Conservation (phyloP, 2,113 vertebrate species). For the Coturnix japonica region DNA sequence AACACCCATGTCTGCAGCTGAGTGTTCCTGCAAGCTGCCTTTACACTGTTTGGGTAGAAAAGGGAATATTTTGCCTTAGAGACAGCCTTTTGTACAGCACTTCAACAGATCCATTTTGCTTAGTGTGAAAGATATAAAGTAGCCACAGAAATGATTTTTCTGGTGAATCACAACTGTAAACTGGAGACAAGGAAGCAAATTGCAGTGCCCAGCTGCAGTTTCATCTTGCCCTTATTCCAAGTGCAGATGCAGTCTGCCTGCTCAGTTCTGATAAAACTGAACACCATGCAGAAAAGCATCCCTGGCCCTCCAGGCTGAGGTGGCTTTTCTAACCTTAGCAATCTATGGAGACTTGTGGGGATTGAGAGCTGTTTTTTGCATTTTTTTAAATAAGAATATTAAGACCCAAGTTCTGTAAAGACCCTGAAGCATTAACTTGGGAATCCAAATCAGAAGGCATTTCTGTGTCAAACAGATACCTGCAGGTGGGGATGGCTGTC, state of each 20-base stretch:
- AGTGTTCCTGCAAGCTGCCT: neutral
- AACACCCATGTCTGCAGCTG: accelerated
- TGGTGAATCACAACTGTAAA: neutral
- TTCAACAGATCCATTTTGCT: constrained; percentile 1
- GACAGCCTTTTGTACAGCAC: neutral
- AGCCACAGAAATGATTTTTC: neutral
- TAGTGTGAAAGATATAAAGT: neutral
- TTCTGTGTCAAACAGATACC: constrained; percentile 14
- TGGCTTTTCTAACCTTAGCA: neutral
- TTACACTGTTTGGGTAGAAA: neutral
- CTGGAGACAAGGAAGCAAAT: neutral
- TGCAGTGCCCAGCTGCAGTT: neutral
- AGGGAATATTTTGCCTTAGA: neutral
- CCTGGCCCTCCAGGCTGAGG: neutral
- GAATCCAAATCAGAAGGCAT: neutral
- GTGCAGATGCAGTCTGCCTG: neutral
- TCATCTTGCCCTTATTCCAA: neutral
- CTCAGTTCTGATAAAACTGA: neutral
- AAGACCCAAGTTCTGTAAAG: neutral
- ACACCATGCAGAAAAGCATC: neutral
- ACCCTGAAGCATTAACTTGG: neutral
- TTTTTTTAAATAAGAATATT: neutral
- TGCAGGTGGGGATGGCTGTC: constrained; percentile 10
- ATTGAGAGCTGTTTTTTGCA: accelerated
- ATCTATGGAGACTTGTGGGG: neutral